These are phyloP conservation scores for Muscicapa striata DNA, from an alignment of 2,797 vertebrate genomes.

Conservation along the genomic window DNA sequence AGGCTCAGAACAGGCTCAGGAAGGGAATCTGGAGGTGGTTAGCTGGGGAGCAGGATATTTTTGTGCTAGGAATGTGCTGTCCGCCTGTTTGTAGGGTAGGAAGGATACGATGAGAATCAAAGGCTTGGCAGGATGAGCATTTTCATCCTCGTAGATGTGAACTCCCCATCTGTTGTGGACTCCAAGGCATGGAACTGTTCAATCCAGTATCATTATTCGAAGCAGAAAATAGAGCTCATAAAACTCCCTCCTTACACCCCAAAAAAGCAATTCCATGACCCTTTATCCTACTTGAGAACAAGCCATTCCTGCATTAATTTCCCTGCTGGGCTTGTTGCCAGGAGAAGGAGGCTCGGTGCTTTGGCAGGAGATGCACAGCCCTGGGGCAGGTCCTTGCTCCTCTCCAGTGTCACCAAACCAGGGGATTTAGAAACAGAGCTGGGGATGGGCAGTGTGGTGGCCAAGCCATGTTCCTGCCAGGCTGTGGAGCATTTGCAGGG, in stretches of 20 bases:
- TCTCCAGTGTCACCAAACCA: background rate
- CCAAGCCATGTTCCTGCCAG: fast-evolving
- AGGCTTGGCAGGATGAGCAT: conserved; percentile 50
- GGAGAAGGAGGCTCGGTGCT: background rate
- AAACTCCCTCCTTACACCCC: conserved; percentile 27
- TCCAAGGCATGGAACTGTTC: background rate
- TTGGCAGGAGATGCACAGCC: background rate
- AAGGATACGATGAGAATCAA: conserved; percentile 41
- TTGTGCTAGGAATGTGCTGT: conserved; percentile 51
- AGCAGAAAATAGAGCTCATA: conserved; percentile 47
- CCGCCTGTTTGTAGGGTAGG: conserved; percentile 36
- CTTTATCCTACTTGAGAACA: background rate
- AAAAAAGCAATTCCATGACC: conserved; percentile 2
- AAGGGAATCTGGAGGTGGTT: conserved; percentile 59
- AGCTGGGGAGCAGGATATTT: conserved; percentile 42
- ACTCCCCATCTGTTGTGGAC: conserved; percentile 22
- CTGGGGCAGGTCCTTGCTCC: background rate
- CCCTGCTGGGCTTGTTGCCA: background rate
- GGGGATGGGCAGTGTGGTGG: background rate
- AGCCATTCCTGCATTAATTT: background rate
- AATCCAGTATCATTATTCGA: conserved; percentile 38
- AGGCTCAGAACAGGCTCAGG: conserved; percentile 17
- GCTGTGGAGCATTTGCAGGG: background rate
- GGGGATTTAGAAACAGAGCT: background rate
- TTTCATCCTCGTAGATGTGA: background rate